phyloP scores from a whole-genome alignment of 2,888 invertebrate species.

The Ophioninae sp. region DNA sequence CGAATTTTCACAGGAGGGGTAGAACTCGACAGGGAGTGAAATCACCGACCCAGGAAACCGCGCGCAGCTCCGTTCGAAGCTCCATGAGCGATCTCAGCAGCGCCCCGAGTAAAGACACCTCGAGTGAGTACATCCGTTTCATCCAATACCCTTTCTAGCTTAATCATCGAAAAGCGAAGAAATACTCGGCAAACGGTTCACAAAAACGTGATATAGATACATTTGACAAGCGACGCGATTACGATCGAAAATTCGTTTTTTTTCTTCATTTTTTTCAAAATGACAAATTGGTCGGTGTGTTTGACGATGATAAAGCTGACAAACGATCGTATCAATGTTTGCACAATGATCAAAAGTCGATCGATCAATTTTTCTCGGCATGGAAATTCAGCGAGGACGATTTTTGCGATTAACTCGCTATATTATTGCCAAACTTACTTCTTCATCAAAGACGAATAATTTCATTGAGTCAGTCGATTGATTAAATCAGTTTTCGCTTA shows the following conservation, averaged over 20 bases:
- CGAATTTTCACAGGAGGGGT: conserved; percentile 69
- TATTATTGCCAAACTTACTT: not conserved
- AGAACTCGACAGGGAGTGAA: conserved; percentile 76
- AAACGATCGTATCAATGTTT: not conserved
- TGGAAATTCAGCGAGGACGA: not conserved
- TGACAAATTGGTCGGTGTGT: not conserved
- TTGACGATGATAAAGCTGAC: conserved; percentile 9
- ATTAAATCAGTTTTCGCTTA: no score
- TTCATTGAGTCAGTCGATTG: not conserved
- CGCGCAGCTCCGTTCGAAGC: conserved; percentile 79
- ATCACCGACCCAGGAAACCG: conserved; percentile 78
- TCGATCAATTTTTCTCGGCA: conserved; percentile 3
- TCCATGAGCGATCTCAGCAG: conserved; percentile 79
- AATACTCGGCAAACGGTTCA: not conserved
- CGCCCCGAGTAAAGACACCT: conserved; percentile 75
- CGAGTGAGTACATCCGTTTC: conserved; percentile 72
- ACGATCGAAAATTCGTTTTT: not conserved
- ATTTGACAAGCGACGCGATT: not conserved
- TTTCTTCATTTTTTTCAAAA: not conserved
- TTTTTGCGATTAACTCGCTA: not conserved
- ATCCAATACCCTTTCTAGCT: not conserved
- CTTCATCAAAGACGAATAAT: not conserved
- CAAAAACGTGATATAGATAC: not conserved
- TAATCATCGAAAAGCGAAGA: not conserved
- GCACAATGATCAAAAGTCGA: not conserved